phyloP scores from a whole-genome alignment of 2,113 vertebrate genomes.

The Centropus bengalensis region DNA sequence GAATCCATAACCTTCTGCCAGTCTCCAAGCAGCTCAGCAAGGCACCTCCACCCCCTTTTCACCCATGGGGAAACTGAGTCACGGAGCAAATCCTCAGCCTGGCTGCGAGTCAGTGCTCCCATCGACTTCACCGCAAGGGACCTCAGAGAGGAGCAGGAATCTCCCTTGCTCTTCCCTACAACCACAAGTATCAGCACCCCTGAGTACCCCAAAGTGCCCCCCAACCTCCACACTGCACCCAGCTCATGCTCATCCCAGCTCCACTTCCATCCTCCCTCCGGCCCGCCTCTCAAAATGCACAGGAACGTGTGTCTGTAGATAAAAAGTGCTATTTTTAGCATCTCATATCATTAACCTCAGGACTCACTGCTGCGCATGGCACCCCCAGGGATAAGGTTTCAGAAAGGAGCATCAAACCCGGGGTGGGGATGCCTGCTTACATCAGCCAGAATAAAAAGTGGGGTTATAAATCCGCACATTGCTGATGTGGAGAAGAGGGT shows the following conservation, averaged over 20 bases:
- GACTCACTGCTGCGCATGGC: accelerated
- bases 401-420: background rate
- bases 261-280: accelerated
- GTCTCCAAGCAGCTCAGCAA: background rate
- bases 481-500: background rate
- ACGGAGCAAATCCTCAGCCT: accelerated
- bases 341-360: background rate
- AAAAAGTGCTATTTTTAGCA: background rate
- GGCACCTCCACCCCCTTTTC: background rate
- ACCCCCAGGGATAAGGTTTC: background rate
- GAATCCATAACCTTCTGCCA: background rate
- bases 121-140: accelerated
- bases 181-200: background rate
- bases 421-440: background rate
- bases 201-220: background rate
- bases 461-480: background rate
- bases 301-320: accelerated
- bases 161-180: background rate
- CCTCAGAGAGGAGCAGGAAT: accelerated
- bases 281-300: background rate
- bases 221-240: accelerated
- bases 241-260: accelerated
- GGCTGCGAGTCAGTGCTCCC: background rate
- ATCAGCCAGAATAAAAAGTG: background rate
- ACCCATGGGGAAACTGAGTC: background rate